Conservation (phyloP, 2,888 invertebrate species). For the Ephialtes manifestator region DNA sequence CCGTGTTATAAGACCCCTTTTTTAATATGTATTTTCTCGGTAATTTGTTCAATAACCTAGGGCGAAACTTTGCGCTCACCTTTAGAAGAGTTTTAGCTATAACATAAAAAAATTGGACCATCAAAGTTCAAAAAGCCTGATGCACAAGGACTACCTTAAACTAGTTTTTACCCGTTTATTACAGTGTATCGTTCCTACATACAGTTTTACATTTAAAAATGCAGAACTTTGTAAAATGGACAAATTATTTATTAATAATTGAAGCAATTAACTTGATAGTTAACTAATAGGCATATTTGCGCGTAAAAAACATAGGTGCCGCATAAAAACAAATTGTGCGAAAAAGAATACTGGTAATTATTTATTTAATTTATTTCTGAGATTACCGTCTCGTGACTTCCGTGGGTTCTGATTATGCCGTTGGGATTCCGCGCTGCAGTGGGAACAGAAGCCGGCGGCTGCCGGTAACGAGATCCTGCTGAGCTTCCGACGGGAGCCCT, state of each 20-base stretch:
- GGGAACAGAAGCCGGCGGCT: conserved; percentile 10
- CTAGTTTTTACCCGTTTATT: too few relatives aligned
- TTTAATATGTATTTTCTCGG: too few relatives aligned
- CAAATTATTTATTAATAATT: not conserved
- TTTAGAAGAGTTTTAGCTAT: too few relatives aligned
- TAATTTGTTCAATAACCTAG: too few relatives aligned
- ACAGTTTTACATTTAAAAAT: not conserved
- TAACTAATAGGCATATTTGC: not conserved
- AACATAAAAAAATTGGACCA: too few relatives aligned
- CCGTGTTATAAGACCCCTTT: too few relatives aligned
- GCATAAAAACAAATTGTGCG: not conserved
- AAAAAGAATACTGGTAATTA: conserved; percentile 3
- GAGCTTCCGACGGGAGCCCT: conserved; percentile 18
- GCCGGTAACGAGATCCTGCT: conserved; percentile 23
- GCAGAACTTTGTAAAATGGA: not conserved
- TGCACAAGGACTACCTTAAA: too few relatives aligned
- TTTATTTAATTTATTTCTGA: conserved; percentile 2
- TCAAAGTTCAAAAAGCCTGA: too few relatives aligned
- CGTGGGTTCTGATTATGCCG: conserved; percentile 1
- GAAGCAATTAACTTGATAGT: too few relatives aligned
- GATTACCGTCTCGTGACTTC: conserved; percentile 18
- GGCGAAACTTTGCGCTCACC: too few relatives aligned
- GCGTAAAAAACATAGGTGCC: not conserved
- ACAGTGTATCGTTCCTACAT: too few relatives aligned
- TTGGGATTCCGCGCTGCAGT: not conserved